phyloP scores from a whole-genome alignment of 2,888 invertebrate genomes.

The Drosophila leonis region DNA sequence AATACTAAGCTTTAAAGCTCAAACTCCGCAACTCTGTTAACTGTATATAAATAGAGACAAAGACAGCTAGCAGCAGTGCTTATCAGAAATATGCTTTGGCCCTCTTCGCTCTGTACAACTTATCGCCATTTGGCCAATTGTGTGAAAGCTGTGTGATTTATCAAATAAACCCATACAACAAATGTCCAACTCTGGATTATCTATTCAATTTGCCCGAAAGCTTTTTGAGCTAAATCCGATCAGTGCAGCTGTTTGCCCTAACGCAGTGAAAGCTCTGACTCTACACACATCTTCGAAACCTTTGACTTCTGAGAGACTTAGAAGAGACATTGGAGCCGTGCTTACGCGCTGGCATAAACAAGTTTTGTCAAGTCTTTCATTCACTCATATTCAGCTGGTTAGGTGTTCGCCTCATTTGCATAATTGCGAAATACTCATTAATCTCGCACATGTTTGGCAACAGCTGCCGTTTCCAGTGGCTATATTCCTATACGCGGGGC shows the following conservation, averaged over 20 bases:
- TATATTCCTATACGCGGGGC: slow-evolving; percentile 48
- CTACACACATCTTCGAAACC: not conserved
- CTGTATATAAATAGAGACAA: not conserved
- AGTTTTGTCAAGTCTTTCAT: slow-evolving; percentile 21
- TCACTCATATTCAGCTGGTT: slow-evolving; percentile 4
- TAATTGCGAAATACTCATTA: slow-evolving; percentile 51
- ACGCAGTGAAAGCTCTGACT: not conserved
- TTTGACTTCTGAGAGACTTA: slow-evolving; percentile 11
- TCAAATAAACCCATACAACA: not conserved
- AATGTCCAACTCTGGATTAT: slow-evolving; percentile 1
- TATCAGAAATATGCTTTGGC: slow-evolving; percentile 22
- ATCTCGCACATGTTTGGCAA: slow-evolving; percentile 47
- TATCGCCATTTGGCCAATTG: slow-evolving; percentile 9
- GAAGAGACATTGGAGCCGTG: too few species aligned
- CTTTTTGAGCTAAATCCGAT: slow-evolving; percentile 6
- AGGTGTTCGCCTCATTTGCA: slow-evolving; percentile 56
- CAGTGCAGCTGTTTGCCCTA: slow-evolving; percentile 15
- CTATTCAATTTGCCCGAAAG: slow-evolving; percentile 2
- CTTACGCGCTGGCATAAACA: too few species aligned
- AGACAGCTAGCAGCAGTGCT: slow-evolving; percentile 1
- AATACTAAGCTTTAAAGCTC: slow-evolving; percentile 48
- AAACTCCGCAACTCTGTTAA: slow-evolving; percentile 17
- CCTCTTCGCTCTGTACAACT: slow-evolving; percentile 23
- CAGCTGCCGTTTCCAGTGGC: slow-evolving; percentile 28
- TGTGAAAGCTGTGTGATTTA: slow-evolving; percentile 11